Conservation (phyloP, 2,797 vertebrate genomes). For the Diplodus sargus region DNA sequence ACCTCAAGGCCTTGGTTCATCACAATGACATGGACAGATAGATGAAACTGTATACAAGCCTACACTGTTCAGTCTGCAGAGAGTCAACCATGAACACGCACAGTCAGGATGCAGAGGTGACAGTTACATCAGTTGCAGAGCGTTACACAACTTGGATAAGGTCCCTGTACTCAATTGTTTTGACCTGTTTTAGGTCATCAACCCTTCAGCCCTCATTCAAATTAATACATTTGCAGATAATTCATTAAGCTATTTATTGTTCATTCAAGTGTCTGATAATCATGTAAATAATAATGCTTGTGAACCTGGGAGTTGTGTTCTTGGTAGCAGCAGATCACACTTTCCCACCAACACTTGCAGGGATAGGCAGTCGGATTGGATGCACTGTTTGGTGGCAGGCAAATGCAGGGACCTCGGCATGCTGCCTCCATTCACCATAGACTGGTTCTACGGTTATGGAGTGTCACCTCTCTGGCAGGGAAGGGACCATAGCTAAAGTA, state of each 20-base stretch:
- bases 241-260: not conserved
- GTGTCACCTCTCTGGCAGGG: not conserved
- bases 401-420: not conserved
- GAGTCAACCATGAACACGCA: not conserved
- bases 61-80: constrained; percentile 18
- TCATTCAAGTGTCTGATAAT: not conserved
- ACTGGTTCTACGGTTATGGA: not conserved
- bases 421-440: not conserved
- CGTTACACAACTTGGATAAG: not conserved
- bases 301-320: too few species aligned
- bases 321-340: too few species aligned
- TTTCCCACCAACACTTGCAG: not conserved
- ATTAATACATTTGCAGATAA: not conserved
- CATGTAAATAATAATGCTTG: not conserved
- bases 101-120: not conserved
- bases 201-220: not conserved
- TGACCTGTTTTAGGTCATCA: constrained; percentile 1
- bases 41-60: constrained; percentile 5
- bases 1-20: constrained; percentile 57
- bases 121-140: not conserved
- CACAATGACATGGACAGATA: constrained; percentile 43
- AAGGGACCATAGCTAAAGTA: not conserved
- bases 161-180: not conserved
- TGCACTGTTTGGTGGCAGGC: not conserved
- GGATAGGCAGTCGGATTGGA: not conserved